These are phyloP conservation scores for Pampusana beccarii DNA, from an alignment of 2,113 vertebrate genomes.

Conservation along the genomic window DNA sequence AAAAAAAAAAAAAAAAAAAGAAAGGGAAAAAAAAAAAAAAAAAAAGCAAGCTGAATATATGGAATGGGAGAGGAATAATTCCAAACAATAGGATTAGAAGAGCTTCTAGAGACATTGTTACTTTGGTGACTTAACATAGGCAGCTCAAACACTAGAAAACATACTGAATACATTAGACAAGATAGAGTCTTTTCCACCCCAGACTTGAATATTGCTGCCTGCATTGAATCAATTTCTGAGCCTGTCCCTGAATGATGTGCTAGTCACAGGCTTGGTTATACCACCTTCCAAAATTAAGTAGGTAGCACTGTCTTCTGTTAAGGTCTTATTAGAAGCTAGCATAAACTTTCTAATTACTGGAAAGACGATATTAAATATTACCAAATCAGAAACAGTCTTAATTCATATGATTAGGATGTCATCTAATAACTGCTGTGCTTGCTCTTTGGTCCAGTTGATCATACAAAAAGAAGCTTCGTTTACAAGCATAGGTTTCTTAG, in stretches of 20 bases:
- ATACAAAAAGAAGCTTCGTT: not conserved
- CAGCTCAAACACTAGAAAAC: not conserved
- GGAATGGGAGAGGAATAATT: not conserved
- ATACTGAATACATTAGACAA: not conserved
- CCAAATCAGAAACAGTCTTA: not conserved
- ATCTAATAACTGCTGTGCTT: not conserved
- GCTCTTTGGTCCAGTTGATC: not conserved
- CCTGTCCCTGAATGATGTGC: not conserved
- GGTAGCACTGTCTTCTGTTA: not conserved
- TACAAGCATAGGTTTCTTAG: accelerated
- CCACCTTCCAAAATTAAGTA: not conserved
- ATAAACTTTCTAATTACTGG: not conserved
- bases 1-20: no score
- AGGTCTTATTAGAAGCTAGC: not conserved
- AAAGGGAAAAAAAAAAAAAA: not conserved
- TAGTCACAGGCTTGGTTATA: not conserved
- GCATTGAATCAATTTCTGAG: not conserved
- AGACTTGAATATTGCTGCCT: not conserved
- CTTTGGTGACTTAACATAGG: not conserved
- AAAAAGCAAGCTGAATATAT: not conserved
- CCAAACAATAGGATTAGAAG: not conserved
- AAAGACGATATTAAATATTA: not conserved
- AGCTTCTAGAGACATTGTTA: not conserved
- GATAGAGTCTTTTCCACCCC: not conserved
- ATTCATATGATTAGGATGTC: not conserved